Evolutionary conservation across 1,140 invertebrate genomes (phyloP).

Genomic region (Drosophila sp.): DNA sequence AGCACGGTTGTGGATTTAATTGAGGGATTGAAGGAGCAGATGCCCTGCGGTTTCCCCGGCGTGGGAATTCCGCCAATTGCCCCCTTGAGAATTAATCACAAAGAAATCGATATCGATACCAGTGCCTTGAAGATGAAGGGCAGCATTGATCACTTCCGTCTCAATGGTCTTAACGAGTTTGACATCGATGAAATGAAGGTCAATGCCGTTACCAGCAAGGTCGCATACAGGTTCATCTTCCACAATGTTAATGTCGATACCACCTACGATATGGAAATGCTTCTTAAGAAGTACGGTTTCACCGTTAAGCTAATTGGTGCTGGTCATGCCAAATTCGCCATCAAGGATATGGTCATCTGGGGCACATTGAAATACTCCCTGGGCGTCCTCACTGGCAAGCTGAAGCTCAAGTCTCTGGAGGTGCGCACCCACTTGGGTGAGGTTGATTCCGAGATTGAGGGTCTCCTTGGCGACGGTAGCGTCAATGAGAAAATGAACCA

Average conservation of each 20-base stretch:
- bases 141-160: constrained; percentile 69
- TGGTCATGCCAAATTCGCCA: constrained; percentile 73
- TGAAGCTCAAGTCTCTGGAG: constrained; percentile 74
- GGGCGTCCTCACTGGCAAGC: constrained; percentile 66
- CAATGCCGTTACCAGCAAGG: constrained; percentile 77
- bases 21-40: constrained; percentile 64
- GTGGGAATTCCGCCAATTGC: constrained; percentile 76
- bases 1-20: constrained; percentile 62
- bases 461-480: constrained; percentile 70
- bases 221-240: constrained; percentile 74
- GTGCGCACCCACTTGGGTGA: constrained; percentile 75
- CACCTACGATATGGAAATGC: constrained; percentile 62
- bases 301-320: constrained; percentile 76
- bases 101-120: constrained; percentile 67
- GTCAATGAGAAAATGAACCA: constrained; percentile 77
- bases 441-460: constrained; percentile 80
- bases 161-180: constrained; percentile 79
- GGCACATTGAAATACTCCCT: constrained; percentile 76
- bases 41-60: constrained; percentile 78
- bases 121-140: constrained; percentile 57
- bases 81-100: constrained; percentile 67
- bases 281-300: constrained; percentile 76
- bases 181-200: constrained; percentile 79
- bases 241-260: constrained; percentile 76
- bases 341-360: constrained; percentile 76